Evolutionary conservation across 2,113 vertebrate genomes (phyloP).

Genomic region (Conger conger): DNA sequence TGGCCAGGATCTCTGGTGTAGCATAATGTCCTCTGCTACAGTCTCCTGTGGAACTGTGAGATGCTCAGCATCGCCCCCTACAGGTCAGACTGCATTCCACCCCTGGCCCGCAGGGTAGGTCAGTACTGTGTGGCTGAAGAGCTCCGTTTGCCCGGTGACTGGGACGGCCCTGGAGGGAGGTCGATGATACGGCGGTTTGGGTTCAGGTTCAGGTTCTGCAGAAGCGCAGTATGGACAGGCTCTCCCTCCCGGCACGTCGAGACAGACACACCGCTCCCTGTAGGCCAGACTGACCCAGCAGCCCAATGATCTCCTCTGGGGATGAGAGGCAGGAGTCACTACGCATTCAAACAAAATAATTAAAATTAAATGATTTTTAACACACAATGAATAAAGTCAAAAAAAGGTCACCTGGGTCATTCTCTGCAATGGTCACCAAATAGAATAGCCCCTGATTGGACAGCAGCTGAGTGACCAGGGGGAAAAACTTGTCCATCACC

Average conservation of each 20-base stretch:
- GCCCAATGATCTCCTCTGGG: constrained; percentile 82
- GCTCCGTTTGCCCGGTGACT: no score
- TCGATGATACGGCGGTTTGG: not conserved
- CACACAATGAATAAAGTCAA: not conserved
- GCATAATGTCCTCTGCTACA: no score
- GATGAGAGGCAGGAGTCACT: constrained; percentile 19
- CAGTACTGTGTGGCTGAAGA: not conserved
- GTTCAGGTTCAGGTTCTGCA: constrained; percentile 42
- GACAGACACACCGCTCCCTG: constrained; percentile 67
- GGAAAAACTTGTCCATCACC: constrained; percentile 87
- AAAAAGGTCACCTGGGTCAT: constrained; percentile 79
- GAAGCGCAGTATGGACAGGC: constrained; percentile 80
- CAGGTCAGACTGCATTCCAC: not conserved
- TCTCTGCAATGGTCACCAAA: constrained; percentile 84
- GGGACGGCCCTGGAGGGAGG: not conserved
- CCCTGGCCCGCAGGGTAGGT: not conserved
- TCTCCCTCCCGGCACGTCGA: constrained; percentile 79
- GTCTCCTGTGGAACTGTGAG: not conserved
- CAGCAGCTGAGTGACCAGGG: constrained; percentile 76
- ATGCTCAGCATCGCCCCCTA: not conserved
- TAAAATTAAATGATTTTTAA: no score
- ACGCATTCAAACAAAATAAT: not conserved
- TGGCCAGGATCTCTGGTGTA: no score
- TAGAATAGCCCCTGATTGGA: constrained; percentile 84
- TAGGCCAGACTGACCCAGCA: constrained; percentile 69